Evolutionary conservation across 1,140 invertebrate species (phyloP), one percentile per base, ranked within the genome.

Genomic region (Brachionus manjavacas): DNA sequence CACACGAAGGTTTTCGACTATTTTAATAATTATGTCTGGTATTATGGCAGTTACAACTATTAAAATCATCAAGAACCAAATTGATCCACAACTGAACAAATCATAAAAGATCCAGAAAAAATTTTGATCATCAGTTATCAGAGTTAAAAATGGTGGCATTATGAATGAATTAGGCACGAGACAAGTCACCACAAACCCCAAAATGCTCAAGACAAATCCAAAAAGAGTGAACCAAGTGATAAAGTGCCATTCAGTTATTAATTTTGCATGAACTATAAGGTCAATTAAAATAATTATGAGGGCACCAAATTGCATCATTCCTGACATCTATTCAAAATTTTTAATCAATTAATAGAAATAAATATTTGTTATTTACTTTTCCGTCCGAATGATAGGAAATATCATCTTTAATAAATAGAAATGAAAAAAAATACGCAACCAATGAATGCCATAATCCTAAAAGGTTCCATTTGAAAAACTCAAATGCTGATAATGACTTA

Each of bases 41-140:
- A 80, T 14, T 12, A 55, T 31, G 8, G 76, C 76, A 8, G 76
- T 39, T 35, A 80, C 49, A 35, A 80, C 46, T 9, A 28, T 80
- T 49, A 80, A n/a, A 31, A 80, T 52, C n/a, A 80, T 55, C n/a
- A 55, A 12, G 11, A 80, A 64, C 76, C 76, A 80, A 52, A 80
- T 64, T 8, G 76, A 55, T 9, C 76, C 46, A 80, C 76, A 35
- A 16, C 76, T 39, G 0, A 80, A 31, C 8, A 80, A 7, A 39
- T 80, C 76, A 64, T 80, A 60, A 39, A 80, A 80, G 16, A 80
- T 80, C 76, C 76, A 80, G 23, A 39, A 80, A 14, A 80, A 80
- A 80, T 64, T 80, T 23, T 80, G 76, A 11, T 80, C 76, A 41
- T 80, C 76, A 7, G 76, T 80, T 12, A 80, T 52, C 0, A 9